Evolutionary conservation across 2,113 vertebrate genomes (phyloP).

Genomic region (Grallaria varia): DNA sequence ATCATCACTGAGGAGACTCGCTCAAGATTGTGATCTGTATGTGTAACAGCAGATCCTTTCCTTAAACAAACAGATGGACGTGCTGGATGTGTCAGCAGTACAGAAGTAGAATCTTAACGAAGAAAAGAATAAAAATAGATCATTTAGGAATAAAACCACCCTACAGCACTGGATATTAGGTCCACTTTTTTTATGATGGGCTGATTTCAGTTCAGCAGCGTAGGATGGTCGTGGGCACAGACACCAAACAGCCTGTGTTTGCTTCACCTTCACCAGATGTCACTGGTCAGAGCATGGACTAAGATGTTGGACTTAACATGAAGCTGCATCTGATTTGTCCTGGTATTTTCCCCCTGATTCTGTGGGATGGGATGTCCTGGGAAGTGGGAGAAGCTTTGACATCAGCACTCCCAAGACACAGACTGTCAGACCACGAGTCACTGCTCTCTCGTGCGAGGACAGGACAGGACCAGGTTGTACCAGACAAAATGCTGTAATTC

Average conservation of each 20-base stretch:
- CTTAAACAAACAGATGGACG: neutral
- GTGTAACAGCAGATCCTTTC: neutral
- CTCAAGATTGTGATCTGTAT: neutral
- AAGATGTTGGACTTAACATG: accelerated
- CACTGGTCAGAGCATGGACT: neutral
- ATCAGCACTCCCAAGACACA: neutral
- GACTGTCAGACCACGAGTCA: neutral
- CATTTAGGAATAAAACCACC: neutral
- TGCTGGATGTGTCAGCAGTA: neutral
- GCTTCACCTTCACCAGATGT: neutral
- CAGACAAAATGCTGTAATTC: neutral
- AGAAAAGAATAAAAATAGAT: neutral
- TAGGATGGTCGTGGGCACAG: accelerated
- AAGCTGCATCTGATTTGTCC: neutral
- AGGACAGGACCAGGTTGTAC: accelerated
- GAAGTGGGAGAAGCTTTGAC: neutral
- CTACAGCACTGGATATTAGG: neutral
- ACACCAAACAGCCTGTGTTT: neutral
- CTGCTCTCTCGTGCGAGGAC: accelerated
- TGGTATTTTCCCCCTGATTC: neutral
- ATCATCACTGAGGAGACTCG: neutral
- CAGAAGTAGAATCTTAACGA: neutral
- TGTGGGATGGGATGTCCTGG: accelerated
- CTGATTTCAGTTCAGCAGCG: neutral
- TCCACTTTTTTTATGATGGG: too few species aligned